Conservation (phyloP, 2,113 vertebrate genomes). For the pig (Sus scrofa) region T2T-Sscrofa CM000830.6:104178001-104178500, state of each 20-base stretch:
- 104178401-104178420: not conserved
- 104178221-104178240: not conserved
- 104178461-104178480: not conserved
- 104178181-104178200: not conserved
- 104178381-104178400: not conserved
- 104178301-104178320: not conserved
- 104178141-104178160: not conserved
- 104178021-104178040: too few relatives aligned
- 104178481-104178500: not conserved
- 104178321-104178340: not conserved
- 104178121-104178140: not conserved
- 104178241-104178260: not conserved
- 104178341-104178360: not conserved
- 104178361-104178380: not conserved
- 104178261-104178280: not conserved
- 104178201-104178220: not conserved
- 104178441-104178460: not conserved
- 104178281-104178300: not conserved
- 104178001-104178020: too few relatives aligned
- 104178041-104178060: too few relatives aligned
- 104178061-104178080: too few relatives aligned
- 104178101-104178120: too few relatives aligned
- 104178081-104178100: too few relatives aligned
- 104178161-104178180: not conserved
- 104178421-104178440: not conserved